Conservation (phyloP, 2,797 vertebrate genomes). For the Gobio occitaniae region DNA sequence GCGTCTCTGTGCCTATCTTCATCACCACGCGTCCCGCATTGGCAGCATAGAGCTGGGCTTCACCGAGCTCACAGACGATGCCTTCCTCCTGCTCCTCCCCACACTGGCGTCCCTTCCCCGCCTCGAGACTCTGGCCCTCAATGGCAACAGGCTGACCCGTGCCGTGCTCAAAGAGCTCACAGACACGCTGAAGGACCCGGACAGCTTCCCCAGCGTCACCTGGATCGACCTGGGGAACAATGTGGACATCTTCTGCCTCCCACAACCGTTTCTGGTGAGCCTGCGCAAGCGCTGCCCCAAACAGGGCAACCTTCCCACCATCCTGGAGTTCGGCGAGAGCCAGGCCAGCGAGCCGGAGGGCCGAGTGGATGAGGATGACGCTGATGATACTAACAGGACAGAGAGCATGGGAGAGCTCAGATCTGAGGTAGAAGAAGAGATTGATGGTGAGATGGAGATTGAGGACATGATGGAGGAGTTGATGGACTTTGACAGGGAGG, state of each 20-base stretch:
- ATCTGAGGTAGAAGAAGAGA: conserved; percentile 77
- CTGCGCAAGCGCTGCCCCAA: conserved; percentile 94
- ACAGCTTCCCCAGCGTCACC: conserved; percentile 90
- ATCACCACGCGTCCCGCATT: conserved; percentile 82
- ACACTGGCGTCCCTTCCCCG: conserved; percentile 84
- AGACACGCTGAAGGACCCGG: conserved; percentile 90
- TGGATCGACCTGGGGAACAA: conserved; percentile 99
- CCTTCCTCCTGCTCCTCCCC: conserved; percentile 90
- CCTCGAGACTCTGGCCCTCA: conserved; percentile 91
- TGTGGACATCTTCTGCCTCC: conserved; percentile 97
- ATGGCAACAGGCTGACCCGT: conserved; percentile 93
- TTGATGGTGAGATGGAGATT: conserved; percentile 81
- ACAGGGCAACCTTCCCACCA: conserved; percentile 95
- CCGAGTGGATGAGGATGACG: conserved; percentile 77
- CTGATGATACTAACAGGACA: conserved; percentile 78
- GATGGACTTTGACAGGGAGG: conserved; percentile 81
- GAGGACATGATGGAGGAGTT: conserved; percentile 86
- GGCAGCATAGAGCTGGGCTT: conserved; percentile 92
- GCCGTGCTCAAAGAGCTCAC: conserved; percentile 91
- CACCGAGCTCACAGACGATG: conserved; percentile 93
- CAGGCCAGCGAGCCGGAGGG: conserved; percentile 84
- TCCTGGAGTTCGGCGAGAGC: conserved; percentile 94
- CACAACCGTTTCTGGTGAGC: conserved; percentile 93
- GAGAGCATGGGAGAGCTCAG: conserved; percentile 83
- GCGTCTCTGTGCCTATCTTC: conserved; percentile 85